Percentiles rank a stretch among this genome's conserved stretches.
Conservation (phyloP, 2,113 vertebrate genomes). For the Heptranchias perlo region DNA sequence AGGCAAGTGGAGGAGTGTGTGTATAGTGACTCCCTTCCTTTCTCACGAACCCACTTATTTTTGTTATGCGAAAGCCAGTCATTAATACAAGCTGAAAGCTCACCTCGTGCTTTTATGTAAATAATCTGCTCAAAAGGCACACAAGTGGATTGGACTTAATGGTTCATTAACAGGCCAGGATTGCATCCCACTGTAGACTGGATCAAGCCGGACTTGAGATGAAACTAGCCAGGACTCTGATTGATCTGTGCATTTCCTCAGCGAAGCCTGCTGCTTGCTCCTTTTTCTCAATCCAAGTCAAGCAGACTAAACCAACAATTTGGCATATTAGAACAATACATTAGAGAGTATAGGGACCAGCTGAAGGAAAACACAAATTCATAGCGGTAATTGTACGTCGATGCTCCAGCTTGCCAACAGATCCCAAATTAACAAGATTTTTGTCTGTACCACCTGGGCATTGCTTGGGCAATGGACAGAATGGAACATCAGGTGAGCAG, state of each 20-base stretch:
- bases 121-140: neutral
- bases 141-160: neutral
- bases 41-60: neutral
- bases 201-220: neutral
- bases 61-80: neutral
- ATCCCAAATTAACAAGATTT: too few species aligned
- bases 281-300: neutral
- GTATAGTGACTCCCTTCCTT: too few species aligned
- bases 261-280: neutral
- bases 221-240: neutral
- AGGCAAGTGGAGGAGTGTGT: too few species aligned
- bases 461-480: too few species aligned
- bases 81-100: neutral
- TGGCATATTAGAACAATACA: too few species aligned
- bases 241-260: neutral
- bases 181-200: neutral
- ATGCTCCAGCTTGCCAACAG: too few species aligned
- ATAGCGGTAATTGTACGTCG: neutral
- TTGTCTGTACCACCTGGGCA: too few species aligned
- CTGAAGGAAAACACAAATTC: neutral
- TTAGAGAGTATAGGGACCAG: too few species aligned
- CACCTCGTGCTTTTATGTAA: neutral
- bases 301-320: neutral
- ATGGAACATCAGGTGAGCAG: too few species aligned
- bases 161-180: neutral